Percentiles rank a stretch among this genome's conserved stretches.
Evolutionary conservation across 92 coral and sea anemone species (phyloP).

Genomic region (Montipora capitata): DNA sequence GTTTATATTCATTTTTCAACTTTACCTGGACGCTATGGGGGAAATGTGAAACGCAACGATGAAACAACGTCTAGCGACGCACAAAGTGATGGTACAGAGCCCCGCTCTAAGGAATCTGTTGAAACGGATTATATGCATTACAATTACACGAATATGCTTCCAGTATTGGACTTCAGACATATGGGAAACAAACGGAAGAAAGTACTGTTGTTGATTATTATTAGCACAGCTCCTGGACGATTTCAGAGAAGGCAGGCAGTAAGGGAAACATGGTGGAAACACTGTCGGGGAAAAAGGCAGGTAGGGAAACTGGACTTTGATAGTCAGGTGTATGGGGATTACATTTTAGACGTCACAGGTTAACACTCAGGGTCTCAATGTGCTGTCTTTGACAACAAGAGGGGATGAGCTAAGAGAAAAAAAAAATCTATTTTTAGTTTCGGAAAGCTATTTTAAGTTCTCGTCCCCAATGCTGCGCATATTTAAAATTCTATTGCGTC

Average conservation of each 20-base stretch:
- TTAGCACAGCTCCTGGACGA: constrained; percentile 41
- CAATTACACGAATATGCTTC: not conserved
- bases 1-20: constrained; percentile 1
- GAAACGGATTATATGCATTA: not conserved
- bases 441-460: too few species aligned
- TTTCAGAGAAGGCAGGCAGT: constrained; percentile 58
- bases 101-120: not conserved
- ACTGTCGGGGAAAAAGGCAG: constrained; percentile 12
- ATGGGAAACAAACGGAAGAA: not conserved
- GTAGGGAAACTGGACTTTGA: not conserved
- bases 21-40: not conserved
- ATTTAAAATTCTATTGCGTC: too few species aligned
- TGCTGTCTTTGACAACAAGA: too few species aligned
- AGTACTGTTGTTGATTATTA: constrained; percentile 18
- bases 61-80: too few species aligned
- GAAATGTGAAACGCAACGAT: too few species aligned
- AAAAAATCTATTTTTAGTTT: too few species aligned
- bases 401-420: too few species aligned
- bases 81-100: not conserved
- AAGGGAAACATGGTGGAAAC: constrained; percentile 68
- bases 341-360: not conserved
- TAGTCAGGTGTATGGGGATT: not conserved
- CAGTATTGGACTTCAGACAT: constrained; percentile 20
- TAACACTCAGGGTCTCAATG: not conserved
- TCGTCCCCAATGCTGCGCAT: too few species aligned